Base-by-base conservation (phyloP, 2,113 vertebrate genomes). In the Gasterosteus aculeatus region DNA sequence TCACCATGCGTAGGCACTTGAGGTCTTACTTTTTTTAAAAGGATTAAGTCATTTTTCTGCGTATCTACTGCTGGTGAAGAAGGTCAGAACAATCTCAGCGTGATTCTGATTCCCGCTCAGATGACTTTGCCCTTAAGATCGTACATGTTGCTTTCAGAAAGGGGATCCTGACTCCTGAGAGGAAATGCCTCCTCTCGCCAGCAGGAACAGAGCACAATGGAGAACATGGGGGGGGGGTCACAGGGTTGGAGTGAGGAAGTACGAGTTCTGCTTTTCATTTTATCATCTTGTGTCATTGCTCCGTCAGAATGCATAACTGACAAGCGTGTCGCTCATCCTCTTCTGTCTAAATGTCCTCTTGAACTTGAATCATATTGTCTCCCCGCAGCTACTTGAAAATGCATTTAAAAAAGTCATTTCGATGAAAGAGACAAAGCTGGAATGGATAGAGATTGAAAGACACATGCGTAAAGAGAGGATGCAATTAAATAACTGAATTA, bases 231-330 rank as follows among this genome's bases (percentile, higher is more conserved):
- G 82, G n/a, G 81, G 74, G 62, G 85, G 87, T 89, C 83, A 86
- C 87, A 85, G 77, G 85, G 73, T 82, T 86, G 81, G 80, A 83
- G 35, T 83, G 42, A 63, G 66, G 73, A 81, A 77, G 62, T 75
- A 60, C 58, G 77, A 16, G 58, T 82, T 61, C 87, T 77, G 81
- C 81, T 86, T 93, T 92, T 82, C 77, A 86, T 82, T 83, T 84
- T 82, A 74, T 74, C 61, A 60, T 77, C 89, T 77, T 92, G 87
- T 83, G 83, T 93, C 91, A 92, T 85, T 72, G 51, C 85, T 75
- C 64, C 5, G 68, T 87, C 85, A 82, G 90, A 92, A 91, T 41
- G 1, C 47, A 86, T 87, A 87, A 89, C 92, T 92, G 87, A 87
- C 60, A 66, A 80, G 76, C 9, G 39, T 57, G 51, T 77, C 31